Evolutionary conservation across 2,888 invertebrate genomes (phyloP), one percentile per base, ranked within the genome.

Genomic region (Heliconius aoede): DNA sequence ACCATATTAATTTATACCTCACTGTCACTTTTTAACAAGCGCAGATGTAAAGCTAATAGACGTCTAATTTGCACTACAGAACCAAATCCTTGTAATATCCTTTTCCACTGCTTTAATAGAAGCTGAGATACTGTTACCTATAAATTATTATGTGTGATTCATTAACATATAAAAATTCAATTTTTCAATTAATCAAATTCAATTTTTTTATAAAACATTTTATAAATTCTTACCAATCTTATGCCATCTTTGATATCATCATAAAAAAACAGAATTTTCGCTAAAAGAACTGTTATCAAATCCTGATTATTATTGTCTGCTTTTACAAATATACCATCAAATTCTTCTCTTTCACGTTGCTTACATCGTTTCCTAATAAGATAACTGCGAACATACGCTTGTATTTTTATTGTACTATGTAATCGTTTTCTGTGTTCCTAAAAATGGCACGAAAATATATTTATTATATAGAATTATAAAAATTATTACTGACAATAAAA

Each of bases 371-470:
- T 96, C 40, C 98, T 94, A 58, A 95, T 94, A 32, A 97, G 91
- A 84, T 96, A 98, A 82, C 98, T 97, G 78, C 98, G 94, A 11
- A 96, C 96, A 89, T 95, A 96, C 0, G 98, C 97, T 90, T 99
- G 98, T 77, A 99, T 96, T 85, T 97, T 96, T 81, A 97, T 95
- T 21, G 98, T 96, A 86, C 98, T 97, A 83, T 96, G 96, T 51
- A 96, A 94, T 84, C 96, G 96, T 84, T 95, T 95, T 78, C 98
- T 95, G 81, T 96, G 95, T 86, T 98, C 96, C 96, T 94, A 83
- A 55, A 85, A 86, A 73, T n/a, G 21, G 24, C 32, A 51, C 18
- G 61, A 72, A 72, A 71, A 28, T 55, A 46, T 30, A 76, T 68
- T 74, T 40, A 76, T 21, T n/a, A 13, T 15, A 15, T 32, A 13